Base-by-base conservation (phyloP, 2,113 vertebrate species). In the Dipodomys ordii region DNA sequence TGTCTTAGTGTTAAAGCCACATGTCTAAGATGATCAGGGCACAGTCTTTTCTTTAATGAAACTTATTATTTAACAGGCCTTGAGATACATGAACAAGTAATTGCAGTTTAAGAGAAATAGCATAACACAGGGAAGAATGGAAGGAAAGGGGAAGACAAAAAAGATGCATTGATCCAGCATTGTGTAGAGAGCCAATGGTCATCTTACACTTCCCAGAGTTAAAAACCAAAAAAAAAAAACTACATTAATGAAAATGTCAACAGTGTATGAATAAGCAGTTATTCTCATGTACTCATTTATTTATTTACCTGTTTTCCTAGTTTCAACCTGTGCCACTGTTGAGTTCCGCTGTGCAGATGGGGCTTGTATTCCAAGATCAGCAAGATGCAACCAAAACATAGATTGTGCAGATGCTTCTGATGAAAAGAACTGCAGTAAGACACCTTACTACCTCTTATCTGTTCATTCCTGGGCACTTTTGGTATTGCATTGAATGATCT, bases 401-500 rank as follows among this genome's bases (percentile, higher is more conserved):
- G 99, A 99, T 95, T 99, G 99, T 89, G 98, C 98, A 23, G 99
- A 99, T 87, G 99, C 99, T 95, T 99, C 99, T 0, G 99, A 99
- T 97, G 99, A 99, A 96, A 99, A 99, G 97, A 98, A 91, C 96
- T 99, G 99, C 98, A 99, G 99, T 99, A 97, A 99, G 99, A 97
- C 82, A 73, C 76, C 44, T 76, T 94, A 44, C 49, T 95, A 82
- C 39, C 30, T 89, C 95, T 96, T 23, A 18, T 57, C 76, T 92
- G 13, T 81, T 88, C 49, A 44, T 88, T 12, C 32, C 35, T 62
- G 39, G 53, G 18, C 23, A 89, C 60, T 80, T 60, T 94, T 79
- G 44, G 25, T 39, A 64, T 91, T 81, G 13, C 35, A 8, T n/a
- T 81, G 88, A 90, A 84, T 90, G 82, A 84, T 20, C 67, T 12